Evolutionary conservation across 53 echinoderm and acorn worm genomes (phyloP).

Genomic region (Actinopyga echinites): DNA sequence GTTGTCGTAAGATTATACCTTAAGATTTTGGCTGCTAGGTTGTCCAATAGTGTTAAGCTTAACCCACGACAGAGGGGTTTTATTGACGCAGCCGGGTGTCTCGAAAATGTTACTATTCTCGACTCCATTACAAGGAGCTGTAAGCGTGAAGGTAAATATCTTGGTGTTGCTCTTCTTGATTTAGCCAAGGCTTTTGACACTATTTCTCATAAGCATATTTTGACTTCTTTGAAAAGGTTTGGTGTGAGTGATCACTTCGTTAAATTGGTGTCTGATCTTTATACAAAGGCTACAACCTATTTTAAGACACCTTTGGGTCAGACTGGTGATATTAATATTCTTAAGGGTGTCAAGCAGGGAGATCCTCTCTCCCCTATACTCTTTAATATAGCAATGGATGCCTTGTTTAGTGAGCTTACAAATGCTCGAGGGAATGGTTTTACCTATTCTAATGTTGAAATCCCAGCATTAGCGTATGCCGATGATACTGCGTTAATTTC

Average conservation of each 20-base stretch:
- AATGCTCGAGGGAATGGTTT: not conserved
- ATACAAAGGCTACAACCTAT: not conserved
- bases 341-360: not conserved
- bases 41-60: not conserved
- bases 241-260: not conserved
- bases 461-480: too few relatives aligned
- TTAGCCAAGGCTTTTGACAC: not conserved
- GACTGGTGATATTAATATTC: not conserved
- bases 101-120: not conserved
- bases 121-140: not conserved
- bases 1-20: not conserved
- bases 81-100: not conserved
- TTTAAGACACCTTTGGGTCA: not conserved
- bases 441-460: too few relatives aligned
- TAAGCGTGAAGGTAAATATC: not conserved
- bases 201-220: not conserved
- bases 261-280: not conserved
- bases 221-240: not conserved
- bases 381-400: not conserved
- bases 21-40: not conserved
- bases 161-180: not conserved
- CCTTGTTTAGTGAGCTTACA: not conserved
- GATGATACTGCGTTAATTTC: too few relatives aligned
- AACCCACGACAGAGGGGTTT: not conserved
- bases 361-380: not conserved